Conservation (phyloP, 2,113 vertebrate genomes). For the Hippocampus zosterae region DNA sequence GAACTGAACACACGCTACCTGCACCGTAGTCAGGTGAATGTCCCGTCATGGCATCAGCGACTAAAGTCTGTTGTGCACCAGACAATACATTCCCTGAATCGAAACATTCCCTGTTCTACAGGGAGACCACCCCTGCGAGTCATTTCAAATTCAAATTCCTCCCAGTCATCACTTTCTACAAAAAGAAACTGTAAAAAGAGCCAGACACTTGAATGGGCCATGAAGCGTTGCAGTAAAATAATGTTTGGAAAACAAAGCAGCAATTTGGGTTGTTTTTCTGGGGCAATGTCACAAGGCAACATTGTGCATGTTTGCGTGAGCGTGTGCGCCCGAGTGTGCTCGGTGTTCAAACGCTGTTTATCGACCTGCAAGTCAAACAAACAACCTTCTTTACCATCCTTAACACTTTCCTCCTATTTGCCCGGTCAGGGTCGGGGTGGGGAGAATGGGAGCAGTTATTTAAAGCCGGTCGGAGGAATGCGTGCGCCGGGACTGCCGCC, state of each 20-base stretch:
- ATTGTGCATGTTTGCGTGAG: conserved; percentile 31
- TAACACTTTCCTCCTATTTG: conserved; percentile 67
- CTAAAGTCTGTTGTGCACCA: background rate
- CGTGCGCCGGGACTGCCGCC: conserved; percentile 46
- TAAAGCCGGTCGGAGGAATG: conserved; percentile 67
- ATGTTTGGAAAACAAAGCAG: conserved; percentile 50
- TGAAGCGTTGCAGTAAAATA: conserved; percentile 18
- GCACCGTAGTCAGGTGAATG: no score
- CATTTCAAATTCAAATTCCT: conserved; percentile 28
- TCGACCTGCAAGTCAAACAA: conserved; percentile 57
- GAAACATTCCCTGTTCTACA: background rate
- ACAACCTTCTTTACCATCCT: conserved; percentile 65
- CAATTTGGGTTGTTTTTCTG: conserved; percentile 52
- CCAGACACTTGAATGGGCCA: conserved; percentile 3
- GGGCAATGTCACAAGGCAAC: conserved; percentile 29
- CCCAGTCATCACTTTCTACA: conserved; percentile 20
- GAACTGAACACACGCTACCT: no score
- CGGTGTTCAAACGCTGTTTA: conserved; percentile 27
- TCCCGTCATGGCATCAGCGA: background rate
- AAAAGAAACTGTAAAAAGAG: conserved; percentile 4
- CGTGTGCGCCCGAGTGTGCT: conserved; percentile 8
- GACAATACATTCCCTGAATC: background rate
- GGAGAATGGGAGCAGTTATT: conserved; percentile 60
- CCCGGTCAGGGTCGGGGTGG: conserved; percentile 38
- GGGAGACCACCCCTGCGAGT: background rate